These are phyloP conservation scores for Eptesicus fuscus DNA, from an alignment of 2,113 vertebrate species.

Conservation along the genomic window DNA sequence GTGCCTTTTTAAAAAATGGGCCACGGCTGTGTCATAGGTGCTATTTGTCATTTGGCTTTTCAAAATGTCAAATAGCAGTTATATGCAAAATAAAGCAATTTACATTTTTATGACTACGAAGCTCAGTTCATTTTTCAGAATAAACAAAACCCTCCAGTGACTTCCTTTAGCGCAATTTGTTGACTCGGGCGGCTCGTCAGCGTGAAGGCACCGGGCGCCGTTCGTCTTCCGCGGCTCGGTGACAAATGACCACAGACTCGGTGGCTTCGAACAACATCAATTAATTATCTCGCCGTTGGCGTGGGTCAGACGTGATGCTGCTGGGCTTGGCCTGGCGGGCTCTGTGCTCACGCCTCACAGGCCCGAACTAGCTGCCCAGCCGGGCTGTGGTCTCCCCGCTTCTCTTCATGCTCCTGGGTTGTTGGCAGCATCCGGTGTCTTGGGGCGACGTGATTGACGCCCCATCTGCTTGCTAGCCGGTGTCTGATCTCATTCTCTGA, in stretches of 20 bases:
- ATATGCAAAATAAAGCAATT: slow-evolving; percentile 13
- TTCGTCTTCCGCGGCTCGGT: neutral
- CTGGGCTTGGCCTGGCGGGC: too few relatives aligned
- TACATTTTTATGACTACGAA: slow-evolving; percentile 27
- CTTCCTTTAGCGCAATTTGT: neutral
- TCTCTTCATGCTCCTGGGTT: neutral
- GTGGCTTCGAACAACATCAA: neutral
- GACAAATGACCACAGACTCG: neutral
- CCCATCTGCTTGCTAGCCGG: neutral
- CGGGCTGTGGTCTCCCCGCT: neutral
- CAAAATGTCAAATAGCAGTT: slow-evolving; percentile 25
- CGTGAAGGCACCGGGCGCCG: neutral
- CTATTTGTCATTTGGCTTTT: neutral
- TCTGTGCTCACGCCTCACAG: neutral
- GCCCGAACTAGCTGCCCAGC: neutral
- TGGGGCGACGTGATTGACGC: neutral
- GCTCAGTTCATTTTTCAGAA: neutral
- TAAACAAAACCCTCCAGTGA: neutral
- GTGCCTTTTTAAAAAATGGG: neutral
- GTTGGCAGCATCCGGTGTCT: neutral
- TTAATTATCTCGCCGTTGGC: neutral
- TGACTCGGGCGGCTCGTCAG: neutral
- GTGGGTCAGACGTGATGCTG: neutral
- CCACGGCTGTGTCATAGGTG: neutral
- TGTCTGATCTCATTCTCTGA: neutral